Conservation (phyloP, 2,113 vertebrate genomes). For the Sylvietta virens region DNA sequence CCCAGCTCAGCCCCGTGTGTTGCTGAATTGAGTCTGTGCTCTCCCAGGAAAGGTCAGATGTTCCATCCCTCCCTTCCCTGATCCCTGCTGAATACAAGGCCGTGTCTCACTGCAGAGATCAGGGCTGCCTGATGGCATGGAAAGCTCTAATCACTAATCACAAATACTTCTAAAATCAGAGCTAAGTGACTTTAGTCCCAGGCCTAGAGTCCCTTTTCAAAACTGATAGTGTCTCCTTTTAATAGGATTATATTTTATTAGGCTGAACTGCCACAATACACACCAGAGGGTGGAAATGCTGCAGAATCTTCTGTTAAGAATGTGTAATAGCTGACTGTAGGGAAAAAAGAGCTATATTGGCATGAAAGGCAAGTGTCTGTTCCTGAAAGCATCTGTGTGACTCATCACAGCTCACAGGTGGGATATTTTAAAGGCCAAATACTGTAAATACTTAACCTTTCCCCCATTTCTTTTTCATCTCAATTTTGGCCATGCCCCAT, state of each 20-base stretch:
- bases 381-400: background rate
- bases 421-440: background rate
- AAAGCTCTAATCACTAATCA: background rate
- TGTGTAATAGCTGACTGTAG: background rate
- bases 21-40: background rate
- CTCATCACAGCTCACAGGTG: background rate
- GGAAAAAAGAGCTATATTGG: background rate
- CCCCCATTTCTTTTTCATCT: background rate
- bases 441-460: background rate
- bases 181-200: background rate
- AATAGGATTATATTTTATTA: background rate
- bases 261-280: background rate
- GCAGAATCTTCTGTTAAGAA: background rate
- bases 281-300: background rate
- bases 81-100: background rate
- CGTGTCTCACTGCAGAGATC: background rate
- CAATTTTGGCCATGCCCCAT: slow-evolving; percentile 3
- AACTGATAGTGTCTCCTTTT: background rate
- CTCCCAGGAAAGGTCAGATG: background rate
- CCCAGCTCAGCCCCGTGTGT: background rate
- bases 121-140: background rate
- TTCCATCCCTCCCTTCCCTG: background rate
- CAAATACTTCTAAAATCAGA: background rate
- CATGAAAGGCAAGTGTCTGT: background rate
- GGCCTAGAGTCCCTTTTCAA: background rate